These are phyloP conservation scores for Phasia obesa DNA, from an alignment of 2,888 invertebrate species.

Conservation along the genomic window DNA sequence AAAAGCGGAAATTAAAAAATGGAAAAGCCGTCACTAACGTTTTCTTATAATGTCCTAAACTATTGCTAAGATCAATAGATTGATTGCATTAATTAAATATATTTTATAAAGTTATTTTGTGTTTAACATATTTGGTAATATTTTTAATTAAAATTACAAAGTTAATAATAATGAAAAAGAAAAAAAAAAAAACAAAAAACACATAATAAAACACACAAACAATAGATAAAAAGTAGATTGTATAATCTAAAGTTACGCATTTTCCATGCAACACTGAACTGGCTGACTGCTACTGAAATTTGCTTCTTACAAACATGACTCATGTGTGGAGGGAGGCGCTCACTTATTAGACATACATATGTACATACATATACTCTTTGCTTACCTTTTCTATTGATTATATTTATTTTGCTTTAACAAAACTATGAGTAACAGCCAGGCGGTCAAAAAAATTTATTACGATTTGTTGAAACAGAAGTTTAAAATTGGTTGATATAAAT, in stretches of 20 bases:
- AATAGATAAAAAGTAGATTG: slow-evolving; percentile 48
- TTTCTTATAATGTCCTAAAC: neutral
- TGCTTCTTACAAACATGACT: slow-evolving; percentile 35
- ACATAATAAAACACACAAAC: neutral
- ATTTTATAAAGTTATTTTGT: slow-evolving; percentile 25
- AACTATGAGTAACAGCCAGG: slow-evolving; percentile 41
- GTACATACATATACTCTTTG: slow-evolving; percentile 11
- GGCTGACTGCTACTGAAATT: slow-evolving; percentile 1
- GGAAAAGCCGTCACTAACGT: neutral
- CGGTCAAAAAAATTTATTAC: slow-evolving; percentile 34
- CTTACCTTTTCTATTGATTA: slow-evolving; percentile 11
- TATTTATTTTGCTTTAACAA: slow-evolving; percentile 1
- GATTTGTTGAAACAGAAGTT: slow-evolving; percentile 20
- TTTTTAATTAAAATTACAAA: slow-evolving; percentile 37
- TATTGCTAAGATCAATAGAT: neutral
- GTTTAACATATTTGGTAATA: slow-evolving; percentile 17
- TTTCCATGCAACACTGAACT: slow-evolving; percentile 65
- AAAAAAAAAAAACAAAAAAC: no score
- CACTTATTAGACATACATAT: no score
- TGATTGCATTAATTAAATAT: slow-evolving; percentile 1
- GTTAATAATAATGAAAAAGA: slow-evolving; percentile 15
- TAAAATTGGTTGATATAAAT: neutral
- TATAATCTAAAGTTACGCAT: slow-evolving; percentile 64
- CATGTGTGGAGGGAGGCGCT: slow-evolving; percentile 27
- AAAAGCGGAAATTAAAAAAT: slow-evolving; percentile 41